Conservation (phyloP, 2,797 vertebrate species). For the Orientallactaga sibirica region DNA sequence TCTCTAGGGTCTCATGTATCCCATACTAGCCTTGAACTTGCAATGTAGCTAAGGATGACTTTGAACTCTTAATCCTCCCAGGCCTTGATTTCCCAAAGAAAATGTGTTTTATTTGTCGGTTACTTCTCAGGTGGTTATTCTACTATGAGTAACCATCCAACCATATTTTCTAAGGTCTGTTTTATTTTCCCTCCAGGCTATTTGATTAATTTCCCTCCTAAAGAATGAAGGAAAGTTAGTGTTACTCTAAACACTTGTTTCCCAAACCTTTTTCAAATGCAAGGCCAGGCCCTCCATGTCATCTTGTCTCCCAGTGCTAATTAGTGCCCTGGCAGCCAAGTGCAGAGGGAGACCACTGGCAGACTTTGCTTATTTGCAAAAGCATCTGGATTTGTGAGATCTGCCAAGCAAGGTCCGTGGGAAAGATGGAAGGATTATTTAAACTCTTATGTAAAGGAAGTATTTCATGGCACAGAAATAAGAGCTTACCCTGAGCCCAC, state of each 20-base stretch:
- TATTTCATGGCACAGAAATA: constrained; percentile 74
- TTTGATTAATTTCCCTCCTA: constrained; percentile 84
- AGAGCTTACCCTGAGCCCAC: constrained; percentile 33
- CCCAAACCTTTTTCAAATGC: constrained; percentile 76
- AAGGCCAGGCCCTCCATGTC: constrained; percentile 87
- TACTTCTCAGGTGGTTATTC: constrained; percentile 54
- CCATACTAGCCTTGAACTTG: too few species aligned
- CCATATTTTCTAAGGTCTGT: constrained; percentile 60
- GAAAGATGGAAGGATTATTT: constrained; percentile 81
- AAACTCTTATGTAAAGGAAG: constrained; percentile 77
- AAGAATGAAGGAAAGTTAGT: constrained; percentile 83
- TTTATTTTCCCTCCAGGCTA: constrained; percentile 73
- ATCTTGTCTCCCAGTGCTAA: constrained; percentile 82
- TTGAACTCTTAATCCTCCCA: not conserved
- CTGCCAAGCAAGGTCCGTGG: constrained; percentile 84
- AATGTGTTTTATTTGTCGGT: constrained; percentile 68
- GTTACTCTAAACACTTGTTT: constrained; percentile 76
- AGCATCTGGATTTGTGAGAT: constrained; percentile 84
- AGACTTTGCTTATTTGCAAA: constrained; percentile 84
- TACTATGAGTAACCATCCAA: constrained; percentile 29
- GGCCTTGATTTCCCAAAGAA: constrained; percentile 34
- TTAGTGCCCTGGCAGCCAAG: constrained; percentile 84
- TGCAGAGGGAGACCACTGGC: constrained; percentile 86
- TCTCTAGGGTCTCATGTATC: not conserved
- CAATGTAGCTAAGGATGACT: not conserved